A percentile compares a stretch with the other conserved stretches of the same genome.
phyloP scores from a whole-genome alignment of 2,888 invertebrate genomes.

The Miltochrista miniata region DNA sequence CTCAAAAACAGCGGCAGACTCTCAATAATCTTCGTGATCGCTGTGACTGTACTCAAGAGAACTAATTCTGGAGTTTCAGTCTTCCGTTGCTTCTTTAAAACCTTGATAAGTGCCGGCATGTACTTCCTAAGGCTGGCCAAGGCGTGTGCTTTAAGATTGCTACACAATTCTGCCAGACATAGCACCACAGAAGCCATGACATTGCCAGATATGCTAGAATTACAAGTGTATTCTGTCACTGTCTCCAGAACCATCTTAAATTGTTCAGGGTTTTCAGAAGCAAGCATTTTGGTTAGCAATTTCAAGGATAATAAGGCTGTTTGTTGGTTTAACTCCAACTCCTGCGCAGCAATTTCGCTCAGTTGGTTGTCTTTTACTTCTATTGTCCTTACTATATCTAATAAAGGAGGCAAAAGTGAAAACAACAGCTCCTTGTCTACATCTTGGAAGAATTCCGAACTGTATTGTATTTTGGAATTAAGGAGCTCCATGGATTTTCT shows the following conservation, averaged over 20 bases:
- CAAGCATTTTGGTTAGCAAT: conserved; percentile 89
- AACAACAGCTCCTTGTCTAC: conserved; percentile 79
- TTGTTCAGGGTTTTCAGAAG: conserved; percentile 85
- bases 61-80: conserved; percentile 84
- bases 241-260: conserved; percentile 88
- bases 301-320: conserved; percentile 92
- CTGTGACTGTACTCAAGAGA: conserved; percentile 89
- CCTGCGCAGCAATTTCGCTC: conserved; percentile 72
- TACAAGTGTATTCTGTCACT: conserved; percentile 85
- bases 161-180: conserved; percentile 91
- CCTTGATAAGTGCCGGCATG: conserved; percentile 89
- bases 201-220: conserved; percentile 79
- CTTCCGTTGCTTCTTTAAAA: conserved; percentile 85
- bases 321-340: conserved; percentile 89
- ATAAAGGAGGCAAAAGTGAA: conserved; percentile 84
- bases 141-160: conserved; percentile 89
- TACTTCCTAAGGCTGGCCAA: conserved; percentile 89
- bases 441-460: conserved; percentile 84
- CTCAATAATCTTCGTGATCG: conserved; percentile 92
- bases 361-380: conserved; percentile 60
- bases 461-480: conserved; percentile 90
- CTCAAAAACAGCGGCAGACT: conserved; percentile 92
- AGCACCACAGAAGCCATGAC: conserved; percentile 89
- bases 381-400: conserved; percentile 83
- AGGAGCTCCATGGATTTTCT: conserved; percentile 93